A percentile compares a stretch with the other conserved stretches of the same genome.
Evolutionary conservation across 1,140 invertebrate genomes (phyloP).

Genomic region (Episyrphus balteatus): DNA sequence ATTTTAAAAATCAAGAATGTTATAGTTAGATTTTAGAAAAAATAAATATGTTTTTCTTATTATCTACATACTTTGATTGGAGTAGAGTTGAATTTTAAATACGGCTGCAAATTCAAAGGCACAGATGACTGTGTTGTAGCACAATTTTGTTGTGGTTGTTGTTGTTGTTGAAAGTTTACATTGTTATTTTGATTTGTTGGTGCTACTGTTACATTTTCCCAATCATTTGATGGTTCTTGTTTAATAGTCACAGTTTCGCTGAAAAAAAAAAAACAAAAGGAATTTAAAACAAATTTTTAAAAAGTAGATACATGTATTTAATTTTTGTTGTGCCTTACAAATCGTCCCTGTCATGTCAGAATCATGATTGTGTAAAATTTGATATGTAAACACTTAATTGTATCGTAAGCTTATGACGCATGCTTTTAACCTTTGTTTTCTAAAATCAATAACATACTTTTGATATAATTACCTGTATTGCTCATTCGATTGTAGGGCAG

Average conservation of each 20-base stretch:
- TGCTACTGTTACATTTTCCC: not conserved
- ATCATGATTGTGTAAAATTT: no score
- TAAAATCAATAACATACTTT: not conserved
- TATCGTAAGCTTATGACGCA: no score
- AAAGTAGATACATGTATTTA: no score
- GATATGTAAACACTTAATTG: no score
- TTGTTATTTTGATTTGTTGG: not conserved
- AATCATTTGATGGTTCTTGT: conserved; percentile 4
- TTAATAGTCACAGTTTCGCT: conserved; percentile 4
- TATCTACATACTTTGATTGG: conserved; percentile 14
- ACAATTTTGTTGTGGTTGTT: not conserved
- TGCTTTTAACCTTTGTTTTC: no score
- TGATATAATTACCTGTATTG: not conserved
- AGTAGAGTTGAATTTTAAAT: conserved; percentile 47
- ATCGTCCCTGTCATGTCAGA: no score
- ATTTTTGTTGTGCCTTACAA: no score
- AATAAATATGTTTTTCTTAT: not conserved
- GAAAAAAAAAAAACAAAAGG: no score
- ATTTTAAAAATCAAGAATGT: not conserved
- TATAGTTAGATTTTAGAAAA: not conserved
- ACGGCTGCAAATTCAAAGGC: conserved; percentile 42
- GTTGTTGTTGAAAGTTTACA: conserved; percentile 3
- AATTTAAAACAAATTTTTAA: no score
- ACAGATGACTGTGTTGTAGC: conserved; percentile 13
- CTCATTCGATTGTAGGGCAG: no score